Evolutionary conservation across 2,113 vertebrate species (phyloP), one percentile per base, ranked within the genome.

Genomic region (Gobio gobio): DNA sequence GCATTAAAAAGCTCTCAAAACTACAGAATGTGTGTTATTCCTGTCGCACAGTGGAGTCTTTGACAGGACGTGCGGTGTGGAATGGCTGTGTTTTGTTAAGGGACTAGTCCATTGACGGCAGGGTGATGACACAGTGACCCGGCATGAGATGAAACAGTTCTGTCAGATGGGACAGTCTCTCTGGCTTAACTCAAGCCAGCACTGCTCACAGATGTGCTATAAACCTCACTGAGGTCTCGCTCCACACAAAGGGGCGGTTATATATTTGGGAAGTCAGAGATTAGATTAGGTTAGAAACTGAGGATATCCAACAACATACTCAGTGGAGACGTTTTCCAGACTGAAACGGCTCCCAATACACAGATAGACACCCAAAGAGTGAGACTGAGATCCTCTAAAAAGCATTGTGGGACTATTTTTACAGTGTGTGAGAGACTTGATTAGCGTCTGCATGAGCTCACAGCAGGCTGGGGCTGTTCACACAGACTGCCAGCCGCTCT

Each of bases 361-460:
- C 66, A 61, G 24, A 68, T 81, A 81, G 20, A 66, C 77, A 72
- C 51, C 9, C 49, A 70, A n/a, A 40, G 74, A 81, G n/a, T 22
- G 43, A 47, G 58, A 16, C 14, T 74, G 40, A 49, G 59, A 47
- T 13, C 24, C 18, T 73, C 18, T 70, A 58, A 18, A 36, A 68
- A n/a, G 54, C 77, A 33, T n/a, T 73, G 68, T 49, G 61, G 54
- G 47, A 2, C 86, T 89, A 89, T 89, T 81, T 86, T 86, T 40
- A 76, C 87, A 56, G 86, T 72, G 73, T 63, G 86, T 82, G 89
- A 80, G 58, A 79, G 70, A 82, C 74, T 72, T 54, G 70, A 84
- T 83, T 56, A 64, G 43, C 58, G 10, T 74, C 70, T 80, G 89
- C 88, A 87, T 92, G 91, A 54, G 85, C 26, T 75, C 86, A 88